Evolutionary conservation across 2,888 invertebrate species (phyloP).

Genomic region (Drosophila eohydei): DNA sequence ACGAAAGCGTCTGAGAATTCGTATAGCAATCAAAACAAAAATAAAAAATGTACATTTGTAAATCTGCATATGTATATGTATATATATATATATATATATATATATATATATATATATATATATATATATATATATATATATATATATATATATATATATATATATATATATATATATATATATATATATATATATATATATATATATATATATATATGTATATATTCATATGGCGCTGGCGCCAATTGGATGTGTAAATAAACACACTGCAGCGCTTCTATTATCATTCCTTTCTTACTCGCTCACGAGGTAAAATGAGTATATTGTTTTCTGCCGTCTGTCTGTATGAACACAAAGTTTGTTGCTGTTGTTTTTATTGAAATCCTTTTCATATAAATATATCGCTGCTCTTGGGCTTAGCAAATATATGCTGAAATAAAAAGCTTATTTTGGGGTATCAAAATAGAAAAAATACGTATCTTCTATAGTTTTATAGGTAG

Average conservation of each 20-base stretch:
- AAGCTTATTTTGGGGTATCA: too few species aligned
- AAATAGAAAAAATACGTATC: too few species aligned
- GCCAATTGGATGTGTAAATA: slow-evolving; percentile 67
- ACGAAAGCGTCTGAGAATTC: slow-evolving; percentile 54
- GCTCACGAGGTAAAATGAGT: neutral
- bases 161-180: neutral
- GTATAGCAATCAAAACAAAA: slow-evolving; percentile 46
- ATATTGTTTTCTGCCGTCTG: neutral
- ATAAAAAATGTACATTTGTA: neutral
- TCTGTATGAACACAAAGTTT: too few species aligned
- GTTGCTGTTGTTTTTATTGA: too few species aligned
- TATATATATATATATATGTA: slow-evolving; percentile 13
- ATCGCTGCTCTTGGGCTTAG: too few species aligned
- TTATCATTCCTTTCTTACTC: slow-evolving; percentile 4
- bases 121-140: slow-evolving; percentile 4
- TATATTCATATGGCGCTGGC: slow-evolving; percentile 37
- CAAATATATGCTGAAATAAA: too few species aligned
- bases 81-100: neutral
- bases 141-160: slow-evolving; percentile 8
- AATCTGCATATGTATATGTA: neutral
- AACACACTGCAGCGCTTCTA: slow-evolving; percentile 48
- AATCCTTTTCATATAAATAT: too few species aligned
- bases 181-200: neutral
- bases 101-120: too few species aligned
- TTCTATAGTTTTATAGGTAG: too few species aligned